These are phyloP conservation scores for Actenoides lindsayi DNA, from an alignment of 2,113 vertebrate species.

Conservation along the genomic window DNA sequence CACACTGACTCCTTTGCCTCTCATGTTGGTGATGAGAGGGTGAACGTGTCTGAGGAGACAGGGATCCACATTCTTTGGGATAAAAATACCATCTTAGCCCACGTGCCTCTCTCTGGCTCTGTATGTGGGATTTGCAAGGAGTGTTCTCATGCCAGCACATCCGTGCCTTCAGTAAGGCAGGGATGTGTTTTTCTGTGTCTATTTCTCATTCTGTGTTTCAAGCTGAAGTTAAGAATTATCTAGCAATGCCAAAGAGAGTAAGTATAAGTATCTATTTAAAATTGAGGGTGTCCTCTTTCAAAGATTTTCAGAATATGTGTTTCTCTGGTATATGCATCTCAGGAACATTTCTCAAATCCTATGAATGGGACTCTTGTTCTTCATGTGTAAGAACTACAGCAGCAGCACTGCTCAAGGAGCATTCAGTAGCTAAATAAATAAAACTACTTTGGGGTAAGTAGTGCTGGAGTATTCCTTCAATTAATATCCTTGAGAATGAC, in stretches of 20 bases:
- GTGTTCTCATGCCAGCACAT: background rate
- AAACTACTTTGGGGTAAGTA: background rate
- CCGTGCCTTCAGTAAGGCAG: background rate
- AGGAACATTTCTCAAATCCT: background rate
- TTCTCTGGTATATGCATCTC: background rate
- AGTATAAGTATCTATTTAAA: background rate
- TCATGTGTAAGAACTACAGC: background rate
- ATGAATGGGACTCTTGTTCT: background rate
- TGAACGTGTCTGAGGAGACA: background rate
- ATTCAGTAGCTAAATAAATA: background rate
- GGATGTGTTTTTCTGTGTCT: background rate
- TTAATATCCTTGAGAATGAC: background rate
- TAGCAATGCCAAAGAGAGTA: background rate
- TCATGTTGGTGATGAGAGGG: background rate
- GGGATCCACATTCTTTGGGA: background rate
- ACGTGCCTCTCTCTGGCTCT: background rate
- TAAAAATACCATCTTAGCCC: background rate
- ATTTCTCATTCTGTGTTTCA: background rate
- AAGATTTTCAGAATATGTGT: background rate
- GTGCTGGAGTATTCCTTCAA: background rate
- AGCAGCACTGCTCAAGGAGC: background rate
- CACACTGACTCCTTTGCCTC: background rate
- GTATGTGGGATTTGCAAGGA: background rate
- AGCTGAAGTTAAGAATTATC: background rate
- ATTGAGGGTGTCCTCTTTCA: background rate